Evolutionary conservation across 2,888 invertebrate species (phyloP).

Genomic region (Parascotia fuliginaria): DNA sequence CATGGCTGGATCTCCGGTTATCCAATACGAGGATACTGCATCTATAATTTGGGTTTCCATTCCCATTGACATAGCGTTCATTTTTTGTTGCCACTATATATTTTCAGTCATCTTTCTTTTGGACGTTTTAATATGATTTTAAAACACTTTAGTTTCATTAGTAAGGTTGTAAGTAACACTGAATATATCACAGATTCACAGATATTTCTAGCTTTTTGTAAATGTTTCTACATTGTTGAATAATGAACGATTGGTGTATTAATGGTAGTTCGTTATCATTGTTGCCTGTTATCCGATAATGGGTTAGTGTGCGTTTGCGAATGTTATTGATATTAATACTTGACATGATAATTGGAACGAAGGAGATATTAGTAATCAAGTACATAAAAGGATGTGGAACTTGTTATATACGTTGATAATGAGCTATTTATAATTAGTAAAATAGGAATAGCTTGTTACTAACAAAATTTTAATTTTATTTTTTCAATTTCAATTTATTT

Average conservation of each 20-base stretch:
- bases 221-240: constrained; percentile 18
- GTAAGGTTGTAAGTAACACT: not conserved
- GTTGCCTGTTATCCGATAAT: constrained; percentile 35
- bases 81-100: constrained; percentile 14
- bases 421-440: not conserved
- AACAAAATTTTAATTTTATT: too few relatives aligned
- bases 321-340: constrained; percentile 14
- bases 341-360: constrained; percentile 5
- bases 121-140: not conserved
- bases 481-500: too few relatives aligned
- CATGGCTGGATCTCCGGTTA: constrained; percentile 18
- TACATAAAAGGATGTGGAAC: not conserved
- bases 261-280: constrained; percentile 36
- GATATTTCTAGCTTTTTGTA: not conserved
- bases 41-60: constrained; percentile 50
- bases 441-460: not conserved
- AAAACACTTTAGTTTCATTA: not conserved
- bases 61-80: constrained; percentile 10
- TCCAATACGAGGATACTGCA: constrained; percentile 26
- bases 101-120: not conserved
- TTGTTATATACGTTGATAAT: not conserved
- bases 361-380: not conserved
- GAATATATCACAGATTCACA: not conserved
- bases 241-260: constrained; percentile 32
- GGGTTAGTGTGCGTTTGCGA: constrained; percentile 14